Base-by-base conservation (phyloP, 2,113 vertebrate genomes). In the Oncorhynchus clarkii region DNA sequence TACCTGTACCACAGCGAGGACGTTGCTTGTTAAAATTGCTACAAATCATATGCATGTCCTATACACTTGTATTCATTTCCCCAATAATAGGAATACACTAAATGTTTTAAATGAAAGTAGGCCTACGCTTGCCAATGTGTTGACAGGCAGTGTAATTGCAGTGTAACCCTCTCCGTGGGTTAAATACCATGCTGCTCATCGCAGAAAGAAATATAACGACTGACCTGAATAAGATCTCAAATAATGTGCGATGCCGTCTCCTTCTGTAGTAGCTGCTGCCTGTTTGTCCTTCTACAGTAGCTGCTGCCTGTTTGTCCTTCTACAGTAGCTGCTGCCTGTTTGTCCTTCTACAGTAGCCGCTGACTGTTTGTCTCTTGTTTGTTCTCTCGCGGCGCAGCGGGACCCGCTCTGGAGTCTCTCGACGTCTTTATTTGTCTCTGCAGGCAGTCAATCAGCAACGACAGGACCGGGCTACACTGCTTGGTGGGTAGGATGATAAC, bases 161-260 rank as follows among this genome's bases (percentile, higher is more conserved):
- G 22, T 24, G 22, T 24, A 24, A 9, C 7, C 18, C 59, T 62
- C 59, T 9, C 20, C 59, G 5, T 62, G n/a, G 59, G 6, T 62
- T 62, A 22, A 22, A 20, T 22, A 62, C n/a, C 18, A 7, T 14
- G n/a, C 59, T 22, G 59, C 59, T 16, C 59, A 62, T 8, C 20
- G 59, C 59, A 62, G 18, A n/a, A 62, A 62, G 59, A 62, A 62
- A 22, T 59, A 11, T 11, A 26, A 29, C 3, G 24, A 72, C 70
- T 72, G 14, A 72, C 70, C 70, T 72, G 48, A 72, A 72, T 14
- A 62, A 62, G n/a, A 22, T 8, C 9, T 62, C n/a, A 62, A 62
- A 62, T 62, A 62, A 24, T 8, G 70, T 72, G 49, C 27, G 24
- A 20, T 72, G 24, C 24, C 27, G 20, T 59, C 4, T 45, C 14